These are phyloP conservation scores for Drosophila lutescens DNA, from an alignment of 2,888 invertebrate species.

Conservation along the genomic window DNA sequence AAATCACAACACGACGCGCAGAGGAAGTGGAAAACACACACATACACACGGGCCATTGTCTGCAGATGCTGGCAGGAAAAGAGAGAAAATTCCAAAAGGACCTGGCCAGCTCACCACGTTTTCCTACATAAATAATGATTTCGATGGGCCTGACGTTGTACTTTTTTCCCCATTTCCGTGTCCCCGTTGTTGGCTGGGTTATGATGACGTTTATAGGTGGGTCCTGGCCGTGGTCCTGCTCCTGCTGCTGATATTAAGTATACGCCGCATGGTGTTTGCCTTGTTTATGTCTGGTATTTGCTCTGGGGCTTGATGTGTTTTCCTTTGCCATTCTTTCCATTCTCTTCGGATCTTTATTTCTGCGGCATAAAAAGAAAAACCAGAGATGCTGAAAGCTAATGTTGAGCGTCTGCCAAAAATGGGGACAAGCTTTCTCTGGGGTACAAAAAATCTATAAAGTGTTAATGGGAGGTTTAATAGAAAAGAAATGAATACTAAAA, in stretches of 20 bases:
- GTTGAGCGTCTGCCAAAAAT: slow-evolving; percentile 33
- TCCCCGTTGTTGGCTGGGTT: slow-evolving; percentile 61
- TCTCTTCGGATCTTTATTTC: slow-evolving; percentile 6
- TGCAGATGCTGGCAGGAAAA: slow-evolving; percentile 60
- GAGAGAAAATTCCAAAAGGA: slow-evolving; percentile 5
- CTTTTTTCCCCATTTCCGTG: slow-evolving; percentile 18
- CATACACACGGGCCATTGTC: slow-evolving; percentile 53
- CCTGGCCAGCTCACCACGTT: slow-evolving; percentile 62
- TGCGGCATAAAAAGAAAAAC: slow-evolving; percentile 21
- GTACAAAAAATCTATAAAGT: slow-evolving; percentile 14
- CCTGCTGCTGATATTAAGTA: slow-evolving; percentile 76
- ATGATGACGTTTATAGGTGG: slow-evolving; percentile 76
- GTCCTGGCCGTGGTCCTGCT: slow-evolving; percentile 25
- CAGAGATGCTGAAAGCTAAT: slow-evolving; percentile 30
- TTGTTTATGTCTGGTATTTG: slow-evolving; percentile 47
- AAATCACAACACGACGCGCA: slow-evolving; percentile 44
- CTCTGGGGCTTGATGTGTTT: slow-evolving; percentile 37
- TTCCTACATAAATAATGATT: slow-evolving; percentile 78
- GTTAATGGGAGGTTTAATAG: slow-evolving; percentile 8
- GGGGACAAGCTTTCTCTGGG: slow-evolving; percentile 15
- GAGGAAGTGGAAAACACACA: slow-evolving; percentile 25
- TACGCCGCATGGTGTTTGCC: slow-evolving; percentile 63
- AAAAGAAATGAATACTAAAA: neutral
- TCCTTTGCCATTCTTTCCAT: slow-evolving; percentile 8
- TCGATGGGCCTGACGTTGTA: slow-evolving; percentile 56